Base-by-base conservation (phyloP, 2,888 invertebrate genomes). In the Heliconius erato region DNA sequence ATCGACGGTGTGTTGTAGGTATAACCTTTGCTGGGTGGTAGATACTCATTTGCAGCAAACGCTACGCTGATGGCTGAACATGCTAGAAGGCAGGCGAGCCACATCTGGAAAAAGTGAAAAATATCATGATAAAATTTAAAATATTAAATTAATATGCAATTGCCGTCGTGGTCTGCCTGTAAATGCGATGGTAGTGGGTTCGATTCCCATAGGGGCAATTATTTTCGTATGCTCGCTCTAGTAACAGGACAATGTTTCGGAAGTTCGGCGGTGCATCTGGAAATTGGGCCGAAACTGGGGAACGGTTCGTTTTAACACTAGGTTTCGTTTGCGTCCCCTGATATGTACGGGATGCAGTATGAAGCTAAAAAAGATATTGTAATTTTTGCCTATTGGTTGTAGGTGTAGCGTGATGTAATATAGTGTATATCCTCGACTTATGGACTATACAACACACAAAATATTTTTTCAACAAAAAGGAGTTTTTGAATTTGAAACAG, bases 11-110 rank as follows among this genome's bases (percentile, higher is more conserved):
- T 96, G n/a, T 97, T 96, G 91, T 98, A 98, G 86, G 96, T 96
- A 93, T 98, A 98, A 26, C 98, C 98, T 87, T 97, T 97, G 89
- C 96, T 97, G 59, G 97, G 96, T 32, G 98, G 98, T 79, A 98
- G 96, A 93, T 98, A 98, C 81, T 97, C 97, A 90, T 98, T 97
- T 84, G 97, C 97, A 23, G 97, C 97, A 2, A 97, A 97, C 79
- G 96, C 96, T 86, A 97, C 95, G 85, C 96, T 96, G 85, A 96
- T 89, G 83, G 95, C 89, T 79, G 94, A 91, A 77, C 94, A 92
- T 14, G 95, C 92, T 83, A 96, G 93, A 82, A 96, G 88, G 82
- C 96, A 91, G 32, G 96, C 92, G 79, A 96, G 89, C 89, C 93
- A 92, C 93, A 96, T 95, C 97, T 97, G 95, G 2, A 94, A 95